A percentile compares a stretch with the other conserved stretches of the same genome.
These are phyloP conservation scores for Clistopyga incitator DNA, from an alignment of 2,888 invertebrate species.

Conservation along the genomic window DNA sequence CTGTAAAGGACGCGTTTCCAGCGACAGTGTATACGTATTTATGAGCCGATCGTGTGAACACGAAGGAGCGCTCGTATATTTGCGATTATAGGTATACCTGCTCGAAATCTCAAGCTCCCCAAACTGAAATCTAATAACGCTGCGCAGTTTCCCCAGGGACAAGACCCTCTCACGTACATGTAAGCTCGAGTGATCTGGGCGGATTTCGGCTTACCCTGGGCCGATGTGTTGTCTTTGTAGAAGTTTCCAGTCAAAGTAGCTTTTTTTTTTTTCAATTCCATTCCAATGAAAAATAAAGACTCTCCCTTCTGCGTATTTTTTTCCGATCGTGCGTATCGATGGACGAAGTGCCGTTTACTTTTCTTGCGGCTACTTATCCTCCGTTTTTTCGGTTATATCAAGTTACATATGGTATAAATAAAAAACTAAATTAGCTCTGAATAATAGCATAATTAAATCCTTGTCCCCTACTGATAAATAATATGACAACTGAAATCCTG, in stretches of 20 bases:
- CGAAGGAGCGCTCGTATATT: background rate
- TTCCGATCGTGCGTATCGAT: background rate
- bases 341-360: background rate
- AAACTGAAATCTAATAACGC: conserved; percentile 26
- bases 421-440: too few relatives aligned
- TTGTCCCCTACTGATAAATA: too few relatives aligned
- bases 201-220: background rate
- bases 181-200: background rate
- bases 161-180: conserved; percentile 14
- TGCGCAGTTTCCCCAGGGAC: conserved; percentile 17
- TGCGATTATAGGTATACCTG: conserved; percentile 19
- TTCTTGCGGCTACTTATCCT: too few relatives aligned
- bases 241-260: background rate
- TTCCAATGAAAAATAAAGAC: background rate
- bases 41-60: conserved; percentile 6
- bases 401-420: too few relatives aligned
- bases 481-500: too few relatives aligned
- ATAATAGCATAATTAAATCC: too few relatives aligned
- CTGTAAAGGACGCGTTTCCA: background rate
- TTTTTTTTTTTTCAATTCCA: background rate
- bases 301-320: background rate
- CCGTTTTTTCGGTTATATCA: too few relatives aligned
- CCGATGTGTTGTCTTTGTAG: background rate
- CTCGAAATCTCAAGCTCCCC: conserved; percentile 7
- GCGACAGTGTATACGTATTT: background rate